These are phyloP conservation scores for Stenoptilia bipunctidactyla DNA, from an alignment of 2,888 invertebrate species.

Conservation along the genomic window DNA sequence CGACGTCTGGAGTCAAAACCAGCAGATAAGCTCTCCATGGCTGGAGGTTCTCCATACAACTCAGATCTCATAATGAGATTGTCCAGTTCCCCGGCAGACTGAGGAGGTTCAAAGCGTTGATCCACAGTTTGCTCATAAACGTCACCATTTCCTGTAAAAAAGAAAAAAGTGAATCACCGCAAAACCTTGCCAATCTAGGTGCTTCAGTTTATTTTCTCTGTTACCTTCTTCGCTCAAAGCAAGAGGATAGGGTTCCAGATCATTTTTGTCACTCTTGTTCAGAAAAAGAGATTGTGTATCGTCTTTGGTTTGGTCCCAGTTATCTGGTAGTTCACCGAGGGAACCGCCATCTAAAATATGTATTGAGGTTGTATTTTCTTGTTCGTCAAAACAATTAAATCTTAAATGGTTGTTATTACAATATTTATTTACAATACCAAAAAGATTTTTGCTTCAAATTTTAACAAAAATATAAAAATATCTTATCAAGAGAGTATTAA, in stretches of 20 bases:
- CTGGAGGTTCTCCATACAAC: slow-evolving; percentile 71
- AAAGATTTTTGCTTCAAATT: too few species aligned
- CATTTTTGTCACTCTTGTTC: slow-evolving; percentile 69
- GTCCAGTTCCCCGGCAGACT: slow-evolving; percentile 58
- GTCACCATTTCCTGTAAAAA: slow-evolving; percentile 48
- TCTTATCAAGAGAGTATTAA: too few species aligned
- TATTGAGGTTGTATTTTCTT: too few species aligned
- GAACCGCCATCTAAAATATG: slow-evolving; percentile 48
- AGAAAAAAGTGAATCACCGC: background rate
- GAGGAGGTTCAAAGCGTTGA: slow-evolving; percentile 46
- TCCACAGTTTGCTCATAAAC: slow-evolving; percentile 53
- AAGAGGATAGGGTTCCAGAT: slow-evolving; percentile 63
- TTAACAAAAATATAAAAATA: too few species aligned
- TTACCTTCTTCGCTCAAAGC: slow-evolving; percentile 67
- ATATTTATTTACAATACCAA: too few species aligned
- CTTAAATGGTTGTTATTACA: too few species aligned
- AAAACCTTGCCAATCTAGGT: too few species aligned
- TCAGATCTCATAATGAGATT: slow-evolving; percentile 75
- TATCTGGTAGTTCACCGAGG: slow-evolving; percentile 61
- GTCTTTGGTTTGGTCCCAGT: slow-evolving; percentile 68
- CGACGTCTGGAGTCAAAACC: slow-evolving; percentile 51
- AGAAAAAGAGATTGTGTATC: slow-evolving; percentile 63
- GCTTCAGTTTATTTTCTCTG: background rate
- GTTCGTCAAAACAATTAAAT: too few species aligned
- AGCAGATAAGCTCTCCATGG: slow-evolving; percentile 50